Evolutionary conservation across 92 coral and sea anemone genomes (phyloP).

Genomic region (Blastomussa wellsi): DNA sequence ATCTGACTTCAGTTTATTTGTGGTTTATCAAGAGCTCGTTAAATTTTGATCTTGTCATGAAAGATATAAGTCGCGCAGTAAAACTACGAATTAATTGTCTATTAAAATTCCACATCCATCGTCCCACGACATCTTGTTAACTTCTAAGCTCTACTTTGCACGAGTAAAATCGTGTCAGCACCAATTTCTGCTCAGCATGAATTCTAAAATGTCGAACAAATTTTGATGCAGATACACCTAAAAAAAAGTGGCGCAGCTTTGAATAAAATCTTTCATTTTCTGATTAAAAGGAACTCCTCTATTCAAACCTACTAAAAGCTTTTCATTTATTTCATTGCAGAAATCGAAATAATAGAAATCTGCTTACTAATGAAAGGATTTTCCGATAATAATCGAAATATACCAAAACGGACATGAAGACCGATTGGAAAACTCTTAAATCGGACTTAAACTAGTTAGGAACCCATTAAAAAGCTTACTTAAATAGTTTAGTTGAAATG

Average conservation of each 20-base stretch:
- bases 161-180: slow-evolving; percentile 7
- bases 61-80: not conserved
- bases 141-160: not conserved
- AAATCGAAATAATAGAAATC: not conserved
- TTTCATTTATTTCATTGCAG: no score
- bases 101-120: slow-evolving; percentile 7
- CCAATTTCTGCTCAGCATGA: not conserved
- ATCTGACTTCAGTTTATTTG: slow-evolving; percentile 51
- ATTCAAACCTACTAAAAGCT: not conserved
- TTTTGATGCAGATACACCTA: not conserved
- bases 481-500: slow-evolving; percentile 7
- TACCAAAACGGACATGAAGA: not conserved
- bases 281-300: not conserved
- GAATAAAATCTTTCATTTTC: not conserved
- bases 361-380: not conserved
- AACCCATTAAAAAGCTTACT: slow-evolving; percentile 15
- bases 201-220: not conserved
- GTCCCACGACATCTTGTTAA: slow-evolving; percentile 9
- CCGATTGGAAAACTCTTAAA: not conserved
- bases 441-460: not conserved
- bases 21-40: slow-evolving; percentile 60
- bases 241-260: not conserved
- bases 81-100: slow-evolving; percentile 31
- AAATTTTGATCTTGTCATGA: slow-evolving; percentile 42
- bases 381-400: not conserved